Conservation (phyloP, 2,113 vertebrate species). For the Sander lucioperca region DNA sequence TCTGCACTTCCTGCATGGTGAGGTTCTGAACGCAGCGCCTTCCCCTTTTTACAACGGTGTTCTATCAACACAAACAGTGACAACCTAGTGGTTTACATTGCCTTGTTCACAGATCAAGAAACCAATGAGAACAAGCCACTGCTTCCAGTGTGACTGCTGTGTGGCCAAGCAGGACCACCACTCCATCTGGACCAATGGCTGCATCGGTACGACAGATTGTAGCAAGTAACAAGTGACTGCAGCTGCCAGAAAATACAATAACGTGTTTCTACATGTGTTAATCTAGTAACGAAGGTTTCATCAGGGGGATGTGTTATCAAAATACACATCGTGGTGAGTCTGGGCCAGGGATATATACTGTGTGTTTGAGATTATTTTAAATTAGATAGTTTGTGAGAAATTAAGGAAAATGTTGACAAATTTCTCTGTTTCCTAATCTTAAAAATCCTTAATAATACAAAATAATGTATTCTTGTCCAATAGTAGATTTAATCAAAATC, state of each 20-base stretch:
- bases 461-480: not conserved
- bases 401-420: not conserved
- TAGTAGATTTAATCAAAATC: not conserved
- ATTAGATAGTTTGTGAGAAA: not conserved
- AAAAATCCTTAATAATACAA: not conserved
- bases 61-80: not conserved
- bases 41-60: not conserved
- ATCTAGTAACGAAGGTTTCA: not conserved
- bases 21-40: slow-evolving; percentile 50
- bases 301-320: not conserved
- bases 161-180: slow-evolving; percentile 95
- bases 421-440: not conserved
- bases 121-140: slow-evolving; percentile 91
- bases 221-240: not conserved
- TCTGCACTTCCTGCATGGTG: slow-evolving; percentile 96
- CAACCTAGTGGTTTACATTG: not conserved
- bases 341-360: not conserved
- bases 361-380: slow-evolving; percentile 1
- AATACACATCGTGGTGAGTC: not conserved
- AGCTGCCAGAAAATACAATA: not conserved
- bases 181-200: slow-evolving; percentile 92
- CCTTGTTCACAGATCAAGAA: slow-evolving; percentile 87
- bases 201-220: slow-evolving; percentile 85
- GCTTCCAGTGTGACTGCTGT: slow-evolving; percentile 89
- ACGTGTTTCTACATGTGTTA: not conserved